phyloP scores from a whole-genome alignment of 1,140 invertebrate genomes.

The Drosophila watanabei region DNA sequence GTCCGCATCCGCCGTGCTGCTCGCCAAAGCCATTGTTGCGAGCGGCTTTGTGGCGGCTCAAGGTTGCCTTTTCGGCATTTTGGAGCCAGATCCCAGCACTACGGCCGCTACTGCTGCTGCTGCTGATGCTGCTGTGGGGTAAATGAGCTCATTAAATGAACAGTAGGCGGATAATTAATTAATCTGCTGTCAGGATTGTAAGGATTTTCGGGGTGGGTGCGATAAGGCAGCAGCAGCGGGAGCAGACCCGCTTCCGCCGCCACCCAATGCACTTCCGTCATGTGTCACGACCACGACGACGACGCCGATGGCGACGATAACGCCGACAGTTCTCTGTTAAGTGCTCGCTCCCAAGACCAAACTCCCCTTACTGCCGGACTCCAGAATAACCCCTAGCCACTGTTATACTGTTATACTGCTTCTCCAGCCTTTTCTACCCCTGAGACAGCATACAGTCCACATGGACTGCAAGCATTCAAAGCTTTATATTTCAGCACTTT shows the following conservation, averaged over 20 bases:
- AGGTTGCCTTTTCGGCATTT: slow-evolving; percentile 19
- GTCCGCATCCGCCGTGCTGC: slow-evolving; percentile 8
- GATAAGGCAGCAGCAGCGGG: background rate
- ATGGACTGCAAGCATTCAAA: background rate
- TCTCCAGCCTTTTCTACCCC: slow-evolving; percentile 5
- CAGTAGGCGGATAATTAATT: slow-evolving; percentile 24
- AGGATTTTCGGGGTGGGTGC: slow-evolving; percentile 10
- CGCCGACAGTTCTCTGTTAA: slow-evolving; percentile 6
- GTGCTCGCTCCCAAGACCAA: slow-evolving; percentile 4
- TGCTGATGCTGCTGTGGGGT: slow-evolving; percentile 1
- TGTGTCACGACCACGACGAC: slow-evolving; percentile 7
- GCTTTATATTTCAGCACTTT: background rate
- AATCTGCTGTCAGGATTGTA: slow-evolving; percentile 18
- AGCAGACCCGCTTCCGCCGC: background rate
- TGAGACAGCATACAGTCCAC: background rate
- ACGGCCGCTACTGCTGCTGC: background rate
- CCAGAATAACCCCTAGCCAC: background rate
- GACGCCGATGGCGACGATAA: background rate
- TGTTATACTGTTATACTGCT: slow-evolving; percentile 1
- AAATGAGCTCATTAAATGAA: slow-evolving; percentile 24
- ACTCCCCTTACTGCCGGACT: slow-evolving; percentile 1
- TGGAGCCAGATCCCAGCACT: background rate
- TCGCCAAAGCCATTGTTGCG: slow-evolving; percentile 14
- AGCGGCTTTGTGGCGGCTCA: slow-evolving; percentile 20
- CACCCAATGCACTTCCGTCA: slow-evolving; percentile 12